Evolutionary conservation across 2,888 invertebrate species (phyloP), one percentile per base, ranked within the genome.

Genomic region (Drosophila testacea): DNA sequence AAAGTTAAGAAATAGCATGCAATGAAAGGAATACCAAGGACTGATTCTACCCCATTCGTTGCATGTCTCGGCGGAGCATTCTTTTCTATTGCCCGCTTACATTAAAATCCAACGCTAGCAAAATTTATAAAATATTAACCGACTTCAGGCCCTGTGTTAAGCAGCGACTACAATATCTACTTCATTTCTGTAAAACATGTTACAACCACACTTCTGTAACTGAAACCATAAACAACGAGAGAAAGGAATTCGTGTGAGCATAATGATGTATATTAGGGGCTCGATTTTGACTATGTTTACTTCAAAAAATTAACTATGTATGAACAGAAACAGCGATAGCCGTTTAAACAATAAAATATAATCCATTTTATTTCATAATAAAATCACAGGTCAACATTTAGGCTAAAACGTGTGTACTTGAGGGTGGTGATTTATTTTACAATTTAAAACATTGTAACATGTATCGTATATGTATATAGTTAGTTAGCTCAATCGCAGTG

Each of bases 51-150:
- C 11, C 28, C 28, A 16, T 22, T 48, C 52, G 68, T 62, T 57
- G 79, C 81, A 75, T 83, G 72, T 66, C 76, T 75, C 67, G 63
- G n/a, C 67, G 62, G 60, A 41, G 65, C 65, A 78, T 86, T 86
- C 83, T 73, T 77, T 86, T 67, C 83, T 80, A 83, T 85, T 82
- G 83, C 77, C 72, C 66, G 61, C 65, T 75, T 70, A 87, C 81
- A 83, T 83, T 83, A 87, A 83, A 87, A 84, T 77, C 82, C 82
- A 69, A 56, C 60, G 81, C 79, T 64, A 79, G 85, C 69, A 75
- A 83, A 86, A 83, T 88, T 77, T 86, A 86, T 86, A 88, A 86
- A 88, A 84, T 88, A 86, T 88, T 86, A 88, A 86, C 83, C 86
- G 74, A 77, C 76, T 81, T 44, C 44, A 46, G 54, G 59, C 50